phyloP scores from a whole-genome alignment of 2,797 vertebrate genomes.

The Clangula hyemalis region DNA sequence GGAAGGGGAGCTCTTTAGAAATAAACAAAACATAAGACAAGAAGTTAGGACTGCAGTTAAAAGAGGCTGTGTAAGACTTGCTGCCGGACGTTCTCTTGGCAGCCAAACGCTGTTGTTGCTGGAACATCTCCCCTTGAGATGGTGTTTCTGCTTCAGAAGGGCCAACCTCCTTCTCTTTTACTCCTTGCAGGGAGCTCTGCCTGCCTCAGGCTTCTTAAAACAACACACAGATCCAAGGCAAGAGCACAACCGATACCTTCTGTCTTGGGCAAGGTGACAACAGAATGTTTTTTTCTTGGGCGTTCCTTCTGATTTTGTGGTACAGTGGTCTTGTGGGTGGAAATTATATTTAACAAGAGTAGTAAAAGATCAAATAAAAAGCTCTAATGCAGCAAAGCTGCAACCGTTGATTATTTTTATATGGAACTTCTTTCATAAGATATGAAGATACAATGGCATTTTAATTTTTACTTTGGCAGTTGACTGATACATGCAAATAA shows the following conservation, averaged over 20 bases:
- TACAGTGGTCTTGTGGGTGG: fast-evolving
- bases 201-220: neutral
- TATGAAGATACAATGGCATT: neutral
- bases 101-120: neutral
- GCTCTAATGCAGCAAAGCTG: neutral
- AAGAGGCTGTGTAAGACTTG: neutral
- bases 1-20: neutral
- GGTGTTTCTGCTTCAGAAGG: neutral
- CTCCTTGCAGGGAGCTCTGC: neutral
- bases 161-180: neutral
- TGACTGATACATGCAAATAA: neutral
- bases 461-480: neutral
- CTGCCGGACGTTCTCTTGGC: neutral
- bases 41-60: neutral
- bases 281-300: neutral
- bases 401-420: neutral
- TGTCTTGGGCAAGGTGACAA: neutral
- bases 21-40: neutral
- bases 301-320: neutral
- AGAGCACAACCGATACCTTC: neutral
- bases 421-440: neutral
- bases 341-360: neutral
- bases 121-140: neutral
- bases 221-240: neutral
- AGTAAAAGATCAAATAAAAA: neutral